A percentile compares a stretch with the other conserved stretches of the same genome.
Conservation (phyloP, 2,797 vertebrate genomes). For the Muscicapa comitata region DNA sequence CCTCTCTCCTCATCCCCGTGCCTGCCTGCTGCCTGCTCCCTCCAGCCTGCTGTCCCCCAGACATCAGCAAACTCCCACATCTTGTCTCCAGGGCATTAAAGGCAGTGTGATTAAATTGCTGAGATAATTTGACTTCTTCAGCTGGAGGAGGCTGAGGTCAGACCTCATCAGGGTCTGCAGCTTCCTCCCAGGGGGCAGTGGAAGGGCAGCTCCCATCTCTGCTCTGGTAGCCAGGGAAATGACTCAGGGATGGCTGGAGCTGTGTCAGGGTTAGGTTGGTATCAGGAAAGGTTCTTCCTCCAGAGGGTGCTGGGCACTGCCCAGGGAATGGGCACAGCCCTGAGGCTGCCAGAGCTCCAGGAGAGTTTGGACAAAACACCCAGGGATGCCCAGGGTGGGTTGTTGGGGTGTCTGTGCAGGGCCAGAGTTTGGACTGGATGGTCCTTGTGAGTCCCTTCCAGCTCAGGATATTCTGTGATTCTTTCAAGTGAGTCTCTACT, state of each 20-base stretch:
- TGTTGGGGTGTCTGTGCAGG: not conserved
- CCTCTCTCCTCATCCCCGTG: not conserved
- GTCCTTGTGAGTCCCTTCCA: not conserved
- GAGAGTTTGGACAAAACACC: fast-evolving
- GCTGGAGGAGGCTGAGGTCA: not conserved
- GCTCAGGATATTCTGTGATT: not conserved
- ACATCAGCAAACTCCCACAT: not conserved
- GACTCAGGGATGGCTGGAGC: not conserved
- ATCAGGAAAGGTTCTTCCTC: not conserved
- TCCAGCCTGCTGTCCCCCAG: not conserved
- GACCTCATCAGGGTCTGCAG: not conserved
- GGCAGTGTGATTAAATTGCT: not conserved
- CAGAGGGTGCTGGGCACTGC: not conserved
- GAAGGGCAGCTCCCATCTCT: not conserved
- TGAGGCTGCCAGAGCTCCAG: not conserved
- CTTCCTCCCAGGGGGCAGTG: not conserved
- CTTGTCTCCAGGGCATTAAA: not conserved
- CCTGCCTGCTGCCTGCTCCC: not conserved
- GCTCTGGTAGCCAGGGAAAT: not conserved
- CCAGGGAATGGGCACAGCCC: not conserved
- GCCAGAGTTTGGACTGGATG: not conserved
- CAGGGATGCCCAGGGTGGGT: not conserved
- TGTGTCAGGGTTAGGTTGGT: not conserved
- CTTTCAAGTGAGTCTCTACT: not conserved
- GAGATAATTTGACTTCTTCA: not conserved